Conservation (phyloP, 2,888 invertebrate species). For the Agrotis segetum region DNA sequence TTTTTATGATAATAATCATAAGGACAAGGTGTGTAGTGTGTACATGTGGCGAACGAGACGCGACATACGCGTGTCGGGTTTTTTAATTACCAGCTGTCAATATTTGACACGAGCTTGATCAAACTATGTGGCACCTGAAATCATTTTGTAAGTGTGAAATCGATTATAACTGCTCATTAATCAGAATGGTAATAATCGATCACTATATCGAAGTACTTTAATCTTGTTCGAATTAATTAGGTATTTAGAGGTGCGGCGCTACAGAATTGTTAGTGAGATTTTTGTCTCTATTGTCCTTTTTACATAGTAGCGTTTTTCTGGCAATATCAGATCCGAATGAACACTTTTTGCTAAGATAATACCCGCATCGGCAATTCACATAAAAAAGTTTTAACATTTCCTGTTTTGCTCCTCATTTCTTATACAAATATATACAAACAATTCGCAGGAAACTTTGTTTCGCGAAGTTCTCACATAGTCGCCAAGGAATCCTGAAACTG, state of each 20-base stretch:
- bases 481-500: slow-evolving; percentile 83
- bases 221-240: neutral
- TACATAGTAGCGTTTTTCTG: slow-evolving; percentile 4
- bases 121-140: slow-evolving; percentile 28
- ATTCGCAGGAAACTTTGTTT: slow-evolving; percentile 81
- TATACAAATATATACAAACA: slow-evolving; percentile 87
- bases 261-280: neutral
- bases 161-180: slow-evolving; percentile 23
- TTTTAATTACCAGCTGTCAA: slow-evolving; percentile 65
- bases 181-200: slow-evolving; percentile 15
- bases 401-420: slow-evolving; percentile 83
- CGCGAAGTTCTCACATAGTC: slow-evolving; percentile 84
- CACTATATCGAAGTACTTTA: slow-evolving; percentile 4
- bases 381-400: slow-evolving; percentile 78
- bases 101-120: slow-evolving; percentile 36
- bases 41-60: slow-evolving; percentile 63
- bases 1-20: slow-evolving; percentile 49
- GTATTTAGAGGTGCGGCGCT: neutral
- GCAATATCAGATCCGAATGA: slow-evolving; percentile 27
- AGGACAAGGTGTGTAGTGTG: slow-evolving; percentile 48
- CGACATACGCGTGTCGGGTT: slow-evolving; percentile 62
- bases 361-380: slow-evolving; percentile 64
- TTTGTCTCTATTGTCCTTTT: neutral
- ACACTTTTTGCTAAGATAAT: slow-evolving; percentile 45
- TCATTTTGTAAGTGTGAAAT: slow-evolving; percentile 35